phyloP scores from a whole-genome alignment of 2,797 vertebrate species.

The Pangasius djambal region DNA sequence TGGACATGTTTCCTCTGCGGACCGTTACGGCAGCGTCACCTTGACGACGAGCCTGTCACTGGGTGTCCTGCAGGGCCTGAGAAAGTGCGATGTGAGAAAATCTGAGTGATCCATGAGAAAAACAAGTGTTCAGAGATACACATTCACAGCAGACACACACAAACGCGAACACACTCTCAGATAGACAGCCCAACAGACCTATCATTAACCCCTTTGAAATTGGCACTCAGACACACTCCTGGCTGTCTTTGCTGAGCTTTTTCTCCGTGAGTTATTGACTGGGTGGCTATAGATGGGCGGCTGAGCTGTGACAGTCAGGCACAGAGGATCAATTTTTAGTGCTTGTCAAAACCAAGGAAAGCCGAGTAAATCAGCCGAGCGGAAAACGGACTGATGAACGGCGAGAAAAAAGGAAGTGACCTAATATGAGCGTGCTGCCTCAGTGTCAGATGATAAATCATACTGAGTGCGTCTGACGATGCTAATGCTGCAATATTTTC shows the following conservation, averaged over 20 bases:
- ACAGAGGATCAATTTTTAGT: constrained; percentile 54
- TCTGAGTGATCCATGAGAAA: constrained; percentile 20
- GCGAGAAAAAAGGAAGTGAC: constrained; percentile 54
- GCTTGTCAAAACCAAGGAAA: constrained; percentile 55
- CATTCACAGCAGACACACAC: constrained; percentile 35
- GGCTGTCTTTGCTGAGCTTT: constrained; percentile 29
- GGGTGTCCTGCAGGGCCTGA: constrained; percentile 25
- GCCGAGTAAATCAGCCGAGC: constrained; percentile 49
- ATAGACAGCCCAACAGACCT: constrained; percentile 8
- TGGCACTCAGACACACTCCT: constrained; percentile 22
- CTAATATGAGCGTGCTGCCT: constrained; percentile 37
- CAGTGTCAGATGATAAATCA: constrained; percentile 54
- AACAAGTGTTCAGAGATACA: constrained; percentile 20
- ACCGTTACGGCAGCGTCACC: constrained; percentile 49
- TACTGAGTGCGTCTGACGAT: constrained; percentile 32
- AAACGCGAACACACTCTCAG: constrained; percentile 9
- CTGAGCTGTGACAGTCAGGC: constrained; percentile 48
- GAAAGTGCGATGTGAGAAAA: constrained; percentile 35
- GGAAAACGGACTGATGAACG: constrained; percentile 26
- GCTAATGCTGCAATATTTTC: constrained; percentile 46
- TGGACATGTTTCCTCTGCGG: constrained; percentile 48
- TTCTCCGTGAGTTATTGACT: constrained; percentile 45
- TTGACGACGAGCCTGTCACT: constrained; percentile 58
- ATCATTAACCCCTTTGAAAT: constrained; percentile 23
- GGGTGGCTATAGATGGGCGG: constrained; percentile 34